phyloP scores from a whole-genome alignment of 1,140 invertebrate species.

The Eubasilissa regina region DNA sequence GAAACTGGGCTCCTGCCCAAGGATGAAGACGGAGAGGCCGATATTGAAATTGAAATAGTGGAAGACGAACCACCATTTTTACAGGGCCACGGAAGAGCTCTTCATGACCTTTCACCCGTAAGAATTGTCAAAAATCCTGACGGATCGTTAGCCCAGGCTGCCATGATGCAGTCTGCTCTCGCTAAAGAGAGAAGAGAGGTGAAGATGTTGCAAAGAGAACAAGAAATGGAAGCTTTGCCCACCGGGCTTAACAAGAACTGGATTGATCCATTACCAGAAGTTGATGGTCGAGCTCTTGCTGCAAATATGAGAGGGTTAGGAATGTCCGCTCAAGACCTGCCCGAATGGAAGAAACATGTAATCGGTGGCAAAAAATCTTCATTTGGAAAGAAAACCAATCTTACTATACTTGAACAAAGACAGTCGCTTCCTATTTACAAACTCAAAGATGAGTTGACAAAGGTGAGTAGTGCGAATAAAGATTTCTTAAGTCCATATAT shows the following conservation, averaged over 20 bases:
- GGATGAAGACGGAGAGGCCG: slow-evolving; percentile 95
- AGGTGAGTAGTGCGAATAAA: slow-evolving; percentile 71
- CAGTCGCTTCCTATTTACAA: slow-evolving; percentile 97
- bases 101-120: slow-evolving; percentile 95
- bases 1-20: slow-evolving; percentile 90
- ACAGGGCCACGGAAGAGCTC: slow-evolving; percentile 88
- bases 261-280: slow-evolving; percentile 95
- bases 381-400: slow-evolving; percentile 98
- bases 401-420: slow-evolving; percentile 96
- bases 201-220: slow-evolving; percentile 93
- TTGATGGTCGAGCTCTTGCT: slow-evolving; percentile 78
- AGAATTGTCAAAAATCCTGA: slow-evolving; percentile 99
- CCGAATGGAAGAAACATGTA: slow-evolving; percentile 99
- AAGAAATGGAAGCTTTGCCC: slow-evolving; percentile 90
- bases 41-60: slow-evolving; percentile 98
- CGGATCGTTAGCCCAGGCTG: slow-evolving; percentile 96
- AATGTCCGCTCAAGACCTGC: slow-evolving; percentile 88
- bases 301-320: slow-evolving; percentile 89
- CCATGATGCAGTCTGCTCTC: slow-evolving; percentile 99
- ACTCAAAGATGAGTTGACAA: slow-evolving; percentile 94
- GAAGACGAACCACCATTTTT: slow-evolving; percentile 99
- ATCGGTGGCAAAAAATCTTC: slow-evolving; percentile 98
- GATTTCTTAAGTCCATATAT: neutral
- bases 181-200: slow-evolving; percentile 96
- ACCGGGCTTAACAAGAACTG: slow-evolving; percentile 92